Conservation (phyloP, 1,140 invertebrate species). For the Metaphire vulgaris region DNA sequence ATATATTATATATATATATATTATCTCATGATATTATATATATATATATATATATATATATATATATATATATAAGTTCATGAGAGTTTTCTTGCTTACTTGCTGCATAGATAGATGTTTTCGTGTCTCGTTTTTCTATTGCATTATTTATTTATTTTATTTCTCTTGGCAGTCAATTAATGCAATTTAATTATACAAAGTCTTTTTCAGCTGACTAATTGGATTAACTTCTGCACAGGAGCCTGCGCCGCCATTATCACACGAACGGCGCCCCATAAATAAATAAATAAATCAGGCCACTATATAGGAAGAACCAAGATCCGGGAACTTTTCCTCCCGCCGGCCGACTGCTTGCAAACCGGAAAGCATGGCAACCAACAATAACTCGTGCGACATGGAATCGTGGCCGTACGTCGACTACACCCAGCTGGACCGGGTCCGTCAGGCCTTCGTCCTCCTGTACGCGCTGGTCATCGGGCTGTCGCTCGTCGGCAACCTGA, state of each 20-base stretch:
- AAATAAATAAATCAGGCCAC: no score
- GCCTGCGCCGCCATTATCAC: background rate
- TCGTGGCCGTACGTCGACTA: slow-evolving; percentile 7
- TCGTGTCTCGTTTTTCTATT: no score
- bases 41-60: no score
- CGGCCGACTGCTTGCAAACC: background rate
- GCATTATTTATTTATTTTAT: no score
- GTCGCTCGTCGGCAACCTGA: slow-evolving; percentile 45
- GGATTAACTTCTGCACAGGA: background rate
- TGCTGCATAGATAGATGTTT: no score
- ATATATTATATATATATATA: no score
- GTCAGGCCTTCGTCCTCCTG: slow-evolving; percentile 38
- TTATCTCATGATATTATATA: no score
- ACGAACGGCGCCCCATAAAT: background rate
- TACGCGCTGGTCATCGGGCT: slow-evolving; percentile 50
- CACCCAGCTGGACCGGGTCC: slow-evolving; percentile 17
- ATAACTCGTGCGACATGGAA: background rate
- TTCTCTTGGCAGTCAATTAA: no score
- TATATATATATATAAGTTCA: no score
- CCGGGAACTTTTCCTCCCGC: background rate
- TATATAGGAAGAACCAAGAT: background rate
- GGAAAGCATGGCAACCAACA: background rate
- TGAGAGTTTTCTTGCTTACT: no score
- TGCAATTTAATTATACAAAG: background rate
- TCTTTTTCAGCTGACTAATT: background rate